phyloP scores from a whole-genome alignment of 2,113 vertebrate genomes.

The Corydoras sp. region DNA sequence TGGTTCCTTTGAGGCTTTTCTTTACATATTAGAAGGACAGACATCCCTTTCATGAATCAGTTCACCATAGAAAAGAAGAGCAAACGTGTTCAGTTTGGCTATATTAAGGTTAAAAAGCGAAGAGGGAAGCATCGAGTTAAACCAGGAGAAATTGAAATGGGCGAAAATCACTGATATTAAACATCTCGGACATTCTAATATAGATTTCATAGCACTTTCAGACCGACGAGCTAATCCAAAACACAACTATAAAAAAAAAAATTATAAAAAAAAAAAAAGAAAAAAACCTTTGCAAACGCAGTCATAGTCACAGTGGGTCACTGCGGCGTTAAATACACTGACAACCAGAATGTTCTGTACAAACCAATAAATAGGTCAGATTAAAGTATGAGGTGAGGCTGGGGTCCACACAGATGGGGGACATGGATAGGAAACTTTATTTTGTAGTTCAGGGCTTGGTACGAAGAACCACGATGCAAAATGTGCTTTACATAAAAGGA shows the following conservation, averaged over 20 bases:
- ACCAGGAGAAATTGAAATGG: constrained; percentile 14
- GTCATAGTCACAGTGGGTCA: constrained; percentile 16
- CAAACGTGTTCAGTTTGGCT: constrained; percentile 5
- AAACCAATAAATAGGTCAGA: constrained; percentile 33
- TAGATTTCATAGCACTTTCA: constrained; percentile 43
- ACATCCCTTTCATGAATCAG: constrained; percentile 4
- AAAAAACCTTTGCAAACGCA: constrained; percentile 22
- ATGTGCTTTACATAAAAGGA: constrained; percentile 7
- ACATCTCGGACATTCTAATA: constrained; percentile 45
- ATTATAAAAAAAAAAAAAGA: constrained; percentile 26
- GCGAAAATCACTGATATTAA: constrained; percentile 41
- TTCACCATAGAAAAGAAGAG: constrained; percentile 35
- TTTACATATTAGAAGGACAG: constrained; percentile 36
- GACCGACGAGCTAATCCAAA: constrained; percentile 38
- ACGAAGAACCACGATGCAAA: neutral
- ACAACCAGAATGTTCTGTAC: constrained; percentile 35
- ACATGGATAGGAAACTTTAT: constrained; percentile 1
- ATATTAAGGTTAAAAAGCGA: constrained; percentile 26
- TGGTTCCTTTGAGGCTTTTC: constrained; percentile 23
- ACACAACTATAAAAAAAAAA: constrained; percentile 30
- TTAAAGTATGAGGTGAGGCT: constrained; percentile 25
- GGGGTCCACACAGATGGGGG: constrained; percentile 18
- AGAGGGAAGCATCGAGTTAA: constrained; percentile 20
- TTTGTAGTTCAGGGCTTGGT: neutral
- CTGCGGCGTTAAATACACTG: constrained; percentile 25